Conservation (phyloP, 2,888 invertebrate genomes). For the Alloplasta piceator region DNA sequence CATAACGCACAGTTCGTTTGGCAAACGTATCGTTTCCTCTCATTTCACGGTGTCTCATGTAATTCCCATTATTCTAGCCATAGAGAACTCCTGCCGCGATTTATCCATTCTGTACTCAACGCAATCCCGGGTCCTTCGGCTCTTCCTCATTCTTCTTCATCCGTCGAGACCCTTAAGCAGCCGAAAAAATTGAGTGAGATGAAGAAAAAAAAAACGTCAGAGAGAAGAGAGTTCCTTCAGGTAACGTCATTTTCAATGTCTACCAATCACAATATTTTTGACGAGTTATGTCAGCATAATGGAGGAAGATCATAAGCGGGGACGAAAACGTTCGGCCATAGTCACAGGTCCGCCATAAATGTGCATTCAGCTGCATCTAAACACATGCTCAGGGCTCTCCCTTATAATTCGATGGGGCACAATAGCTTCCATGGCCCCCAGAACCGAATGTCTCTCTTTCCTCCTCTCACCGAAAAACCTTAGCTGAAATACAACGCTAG, state of each 20-base stretch:
- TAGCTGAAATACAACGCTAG: constrained; percentile 29
- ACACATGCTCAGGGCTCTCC: constrained; percentile 72
- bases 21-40: constrained; percentile 71
- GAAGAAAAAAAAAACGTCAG: neutral
- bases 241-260: constrained; percentile 80
- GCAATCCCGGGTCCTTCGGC: constrained; percentile 36
- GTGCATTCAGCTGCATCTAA: constrained; percentile 78
- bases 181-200: neutral
- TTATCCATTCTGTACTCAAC: constrained; percentile 56
- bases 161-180: constrained; percentile 24
- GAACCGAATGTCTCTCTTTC: constrained; percentile 52
- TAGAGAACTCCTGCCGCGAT: constrained; percentile 57
- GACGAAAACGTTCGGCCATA: constrained; percentile 53
- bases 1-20: constrained; percentile 61
- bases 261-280: constrained; percentile 83
- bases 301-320: constrained; percentile 59
- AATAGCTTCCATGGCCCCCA: constrained; percentile 63
- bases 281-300: constrained; percentile 82
- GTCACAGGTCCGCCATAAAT: constrained; percentile 70
- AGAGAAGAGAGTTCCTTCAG: constrained; percentile 65
- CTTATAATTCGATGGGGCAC: constrained; percentile 73
- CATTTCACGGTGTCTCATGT: constrained; percentile 29
- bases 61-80: constrained; percentile 58
- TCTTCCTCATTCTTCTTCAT: constrained; percentile 57
- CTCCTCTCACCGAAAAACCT: constrained; percentile 33